Base-by-base conservation (phyloP, 2,113 vertebrate genomes). In the Malurus alboscapulatus region DNA sequence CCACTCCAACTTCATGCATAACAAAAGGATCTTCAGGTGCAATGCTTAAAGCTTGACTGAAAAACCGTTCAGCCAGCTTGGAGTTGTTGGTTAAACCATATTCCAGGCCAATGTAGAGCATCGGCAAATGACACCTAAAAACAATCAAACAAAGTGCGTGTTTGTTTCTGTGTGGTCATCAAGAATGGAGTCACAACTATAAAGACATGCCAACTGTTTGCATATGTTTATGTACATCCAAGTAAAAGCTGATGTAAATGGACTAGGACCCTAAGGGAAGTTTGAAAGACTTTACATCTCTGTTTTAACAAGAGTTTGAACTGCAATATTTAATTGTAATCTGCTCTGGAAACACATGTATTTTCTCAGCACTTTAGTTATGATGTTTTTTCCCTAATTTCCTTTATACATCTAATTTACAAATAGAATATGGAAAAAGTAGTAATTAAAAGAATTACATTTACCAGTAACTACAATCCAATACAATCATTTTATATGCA, bases 51-150 rank as follows among this genome's bases (percentile, higher is more conserved):
- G 99, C 99, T 86, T 99, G 99, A 96, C 99, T 99, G 96, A 99
- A 99, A 97, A 99, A 99, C 19, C 99, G 98, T 83, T 99, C 99
- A 5, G 99, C 99, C 92, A 99, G 94, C 96, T 99, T 99, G 40
- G 99, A 99, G 96, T 99, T 99, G 97, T 99, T 99, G 91, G 99
- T 99, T 94, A 99, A 98, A 72, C 99, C 99, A 54, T 99, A 99
- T 95, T 99, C 99, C 94, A 99, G 95, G 82, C 99, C 99, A 62
- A 99, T 99, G 96, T 99, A 99, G 15, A 99, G 98, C 99, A 99
- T 99, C 1, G 99, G 99, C 92, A 99, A 97, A 94, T 99, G 99
- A 92, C 99, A 99, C 77, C 99, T 99, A 57, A 83, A 67, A 30
- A 47, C 36, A 71, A 2, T 27, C 89, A 87, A 34, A 25, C 14